Base-by-base conservation (phyloP, 2,797 vertebrate genomes). In the Cossypha polioptera region DNA sequence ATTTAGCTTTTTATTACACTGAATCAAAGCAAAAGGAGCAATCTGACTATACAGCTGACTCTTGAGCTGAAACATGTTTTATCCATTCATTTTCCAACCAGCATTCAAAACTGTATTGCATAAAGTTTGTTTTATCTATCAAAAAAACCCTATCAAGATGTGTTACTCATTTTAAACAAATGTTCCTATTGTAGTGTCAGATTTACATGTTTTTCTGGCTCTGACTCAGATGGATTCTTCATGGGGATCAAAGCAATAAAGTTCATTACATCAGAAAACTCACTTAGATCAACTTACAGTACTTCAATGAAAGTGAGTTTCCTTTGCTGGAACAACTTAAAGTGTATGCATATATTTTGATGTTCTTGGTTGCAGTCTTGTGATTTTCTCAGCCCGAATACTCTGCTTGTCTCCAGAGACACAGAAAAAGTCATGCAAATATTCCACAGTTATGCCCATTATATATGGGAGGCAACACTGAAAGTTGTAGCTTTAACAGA, bases 161-260 rank as follows among this genome's bases (percentile, higher is more conserved):
- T 92, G 81, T 93, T 95, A 87, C 72, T 93, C 74, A 86, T 93
- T 95, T 96, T 80, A 96, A 94, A 92, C 92, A 96, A 97, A 94
- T 93, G 91, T 93, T 95, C 69, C 66, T 75, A 75, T 77, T 69
- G 91, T 88, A 95, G 92, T 72, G 68, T 90, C 58, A 91, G 91
- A 86, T 96, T 94, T 92, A 94, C 94, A 88, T 91, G 85, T 68
- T 92, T 92, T 91, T 92, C 89, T 96, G 94, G 54, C 94, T 88
- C 63, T 90, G 33, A 69, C 50, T 92, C 47, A 59, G 90, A 84
- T 75, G 67, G 78, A 91, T 95, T 94, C 91, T 96, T 96, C 92
- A 91, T 24, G 82, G 66, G 73, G 94, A 97, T 95, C 91, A 95
- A 96, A 96, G 94, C 14, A 66, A 91, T 94, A 73, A 88, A 94